Base-by-base conservation (phyloP, 2,113 vertebrate genomes). In the Chloebia gouldiae region DNA sequence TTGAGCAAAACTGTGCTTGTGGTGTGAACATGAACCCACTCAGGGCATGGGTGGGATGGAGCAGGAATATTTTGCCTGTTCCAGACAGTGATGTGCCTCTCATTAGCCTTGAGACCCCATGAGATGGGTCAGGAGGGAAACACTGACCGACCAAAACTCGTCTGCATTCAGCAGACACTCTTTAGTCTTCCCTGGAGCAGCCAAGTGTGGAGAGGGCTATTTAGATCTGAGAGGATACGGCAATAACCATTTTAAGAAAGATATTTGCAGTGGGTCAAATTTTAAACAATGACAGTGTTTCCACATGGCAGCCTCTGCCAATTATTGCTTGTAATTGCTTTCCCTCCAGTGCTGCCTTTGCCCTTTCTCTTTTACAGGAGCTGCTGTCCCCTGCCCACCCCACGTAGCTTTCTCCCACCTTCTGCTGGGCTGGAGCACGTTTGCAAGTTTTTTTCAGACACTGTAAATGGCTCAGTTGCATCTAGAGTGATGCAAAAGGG, bases 291-390 rank as follows among this genome's bases (percentile, higher is more conserved):
- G 92, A 86, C 76, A 94, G 37, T 28, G n/a, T 94, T 97, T 95
- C 92, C 89, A 81, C 88, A 75, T 66, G 89, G 82, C 79, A 94
- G 88, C 86, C 73, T 71, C 81, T 92, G 93, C 94, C 94, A 95
- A 81, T 95, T 95, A 96, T 97, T 92, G 92, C 95, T 97, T 95
- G 95, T 93, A 97, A 96, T 97, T 95, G 92, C 91, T 92, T 96
- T 78, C 63, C 92, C 68, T 60, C 73, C 1, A 1, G 47, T 24
- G 42, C 86, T 72, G 64, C 91, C 75, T 86, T 90, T 93, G 75
- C 75, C 94, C 85, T 89, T 73, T 66, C 53, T n/a, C 31, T 50
- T 86, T 70, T 47, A 69, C 11, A 4, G 73, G 84, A 77, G 71
- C 63, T 60, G 64, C 49, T 13, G 16, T 80, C 63, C 92, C 75